Evolutionary conservation across 35 echinoderm and acorn worm genomes (phyloP), one percentile per base, ranked within the genome.

Genomic region (Diadema setosum): DNA sequence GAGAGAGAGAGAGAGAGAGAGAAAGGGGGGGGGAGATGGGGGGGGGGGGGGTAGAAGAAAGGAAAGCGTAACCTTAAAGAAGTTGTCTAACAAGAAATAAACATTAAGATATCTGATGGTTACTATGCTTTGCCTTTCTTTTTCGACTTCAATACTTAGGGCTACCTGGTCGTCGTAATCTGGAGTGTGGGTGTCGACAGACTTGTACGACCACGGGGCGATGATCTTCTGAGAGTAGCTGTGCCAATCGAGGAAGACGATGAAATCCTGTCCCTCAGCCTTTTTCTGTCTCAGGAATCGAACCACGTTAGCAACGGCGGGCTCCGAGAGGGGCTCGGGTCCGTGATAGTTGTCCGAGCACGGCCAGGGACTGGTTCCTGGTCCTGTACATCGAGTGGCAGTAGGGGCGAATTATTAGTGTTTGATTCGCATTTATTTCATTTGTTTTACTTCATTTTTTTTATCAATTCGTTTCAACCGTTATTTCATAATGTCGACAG

Each of bases 191-290:
- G 73, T 78, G 20, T 12, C 36, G 35, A 42, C 73, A 21, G 12
- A 16, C 40, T 42, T 42, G 39, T 78, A 78, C 35, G 73, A 78
- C 25, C 83, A 97, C 20, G 90, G 90, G 5, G 84, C 83, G 91
- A 97, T 93, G 91, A 91, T 90, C 44, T 83, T 83, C 75, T 97
- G 91, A 26, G 87, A 86, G 61, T 93, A 97, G 21, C 86, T 73
- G 42, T 97, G 95, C n/a, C 89, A 93, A 31, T 97, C 95, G 49
- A 90, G 86, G 83, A 93, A 97, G 42, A 93, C 73, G 4, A 60
- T 41, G 8, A 97, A 75, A 75, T 89, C 65, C 44, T 78, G 65
- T 16, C 83, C 67, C 21, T 59, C 12, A 1, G 56, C 35, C 18
- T 37, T 84, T 32, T 60, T 37, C 2, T n/a, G 25, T 4, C 27